Evolutionary conservation across 37 sponge, comb jelly and placozoan genomes (phyloP).

Genomic region (Diacarnus erythraeanus): DNA sequence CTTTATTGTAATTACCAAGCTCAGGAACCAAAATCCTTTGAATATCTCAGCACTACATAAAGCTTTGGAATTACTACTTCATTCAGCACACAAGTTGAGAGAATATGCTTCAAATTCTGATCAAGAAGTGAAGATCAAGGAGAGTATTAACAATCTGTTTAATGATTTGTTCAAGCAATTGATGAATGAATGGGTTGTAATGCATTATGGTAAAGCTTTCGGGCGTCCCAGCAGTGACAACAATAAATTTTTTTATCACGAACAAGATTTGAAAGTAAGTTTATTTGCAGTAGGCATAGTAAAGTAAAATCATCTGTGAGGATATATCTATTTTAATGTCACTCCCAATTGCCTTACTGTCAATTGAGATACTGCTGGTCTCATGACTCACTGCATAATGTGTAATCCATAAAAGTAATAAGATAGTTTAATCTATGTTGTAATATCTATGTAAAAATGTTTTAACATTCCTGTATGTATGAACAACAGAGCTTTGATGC

Average conservation of each 20-base stretch:
- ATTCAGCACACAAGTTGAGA: too few relatives aligned
- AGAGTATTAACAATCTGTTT: too few relatives aligned
- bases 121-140: too few relatives aligned
- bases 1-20: too few relatives aligned
- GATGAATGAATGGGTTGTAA: neutral
- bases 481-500: neutral
- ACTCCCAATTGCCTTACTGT: too few relatives aligned
- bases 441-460: neutral
- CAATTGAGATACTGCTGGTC: too few relatives aligned
- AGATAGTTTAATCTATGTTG: neutral
- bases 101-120: too few relatives aligned
- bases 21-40: neutral
- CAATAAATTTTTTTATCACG: neutral
- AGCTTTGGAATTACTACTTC: neutral
- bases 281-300: neutral
- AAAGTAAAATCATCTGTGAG: neutral
- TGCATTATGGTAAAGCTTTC: neutral
- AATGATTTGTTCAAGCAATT: neutral
- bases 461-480: too few relatives aligned
- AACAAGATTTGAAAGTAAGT: conserved; percentile 3
- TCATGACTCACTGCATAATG: too few relatives aligned
- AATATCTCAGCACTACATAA: neutral
- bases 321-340: too few relatives aligned
- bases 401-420: too few relatives aligned
- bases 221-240: neutral